A percentile compares a stretch with the other conserved stretches of the same genome.
phyloP scores from a whole-genome alignment of 2,113 vertebrate genomes.

The Oophaga pumilio region DNA sequence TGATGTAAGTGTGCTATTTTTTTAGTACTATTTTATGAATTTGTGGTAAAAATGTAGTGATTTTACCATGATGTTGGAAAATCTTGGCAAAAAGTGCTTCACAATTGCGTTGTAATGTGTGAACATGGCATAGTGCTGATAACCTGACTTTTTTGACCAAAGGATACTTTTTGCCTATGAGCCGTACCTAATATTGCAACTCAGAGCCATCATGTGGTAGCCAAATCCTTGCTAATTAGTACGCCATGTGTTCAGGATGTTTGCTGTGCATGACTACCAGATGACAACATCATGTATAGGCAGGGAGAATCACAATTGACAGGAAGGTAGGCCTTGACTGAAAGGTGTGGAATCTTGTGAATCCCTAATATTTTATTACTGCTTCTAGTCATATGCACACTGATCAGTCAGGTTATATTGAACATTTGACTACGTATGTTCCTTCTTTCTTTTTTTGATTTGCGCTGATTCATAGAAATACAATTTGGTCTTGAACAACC shows the following conservation, averaged over 20 bases:
- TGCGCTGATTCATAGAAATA: neutral
- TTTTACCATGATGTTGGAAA: too few relatives aligned
- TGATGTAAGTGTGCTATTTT: too few relatives aligned
- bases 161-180: too few relatives aligned
- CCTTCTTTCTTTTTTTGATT: neutral
- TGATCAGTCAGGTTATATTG: neutral
- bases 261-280: neutral
- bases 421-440: neutral
- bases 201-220: neutral
- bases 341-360: constrained; percentile 9
- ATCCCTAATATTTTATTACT: neutral
- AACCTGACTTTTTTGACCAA: too few relatives aligned
- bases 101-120: too few relatives aligned
- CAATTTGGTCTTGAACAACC: neutral
- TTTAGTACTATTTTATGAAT: too few relatives aligned
- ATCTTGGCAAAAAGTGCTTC: too few relatives aligned
- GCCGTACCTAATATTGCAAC: too few relatives aligned
- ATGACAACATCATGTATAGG: constrained; percentile 10
- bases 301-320: neutral
- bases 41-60: too few relatives aligned
- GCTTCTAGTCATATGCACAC: neutral
- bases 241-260: neutral
- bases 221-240: neutral
- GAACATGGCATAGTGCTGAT: too few relatives aligned
- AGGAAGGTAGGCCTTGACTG: neutral